Conservation (phyloP, 2,113 vertebrate genomes). For the Cyphomyrus discorhynchus region DNA sequence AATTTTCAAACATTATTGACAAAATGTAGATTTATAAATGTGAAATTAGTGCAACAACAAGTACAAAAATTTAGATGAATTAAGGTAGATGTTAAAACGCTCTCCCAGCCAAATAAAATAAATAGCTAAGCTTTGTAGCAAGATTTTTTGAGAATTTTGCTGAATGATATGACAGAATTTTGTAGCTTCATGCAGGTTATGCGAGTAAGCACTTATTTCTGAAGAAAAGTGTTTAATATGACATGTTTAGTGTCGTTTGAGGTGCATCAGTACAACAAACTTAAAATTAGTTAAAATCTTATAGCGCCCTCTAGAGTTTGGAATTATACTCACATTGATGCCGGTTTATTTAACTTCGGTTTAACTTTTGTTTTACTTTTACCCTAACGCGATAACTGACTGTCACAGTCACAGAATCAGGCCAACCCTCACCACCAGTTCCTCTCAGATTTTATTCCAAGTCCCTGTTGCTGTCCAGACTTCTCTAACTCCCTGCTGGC, state of each 20-base stretch:
- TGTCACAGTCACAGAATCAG: neutral
- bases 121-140: neutral
- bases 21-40: neutral
- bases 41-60: neutral
- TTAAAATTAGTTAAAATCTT: neutral
- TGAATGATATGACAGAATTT: neutral
- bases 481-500: slow-evolving; percentile 2
- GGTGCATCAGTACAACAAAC: neutral
- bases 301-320: neutral
- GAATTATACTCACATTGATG: neutral
- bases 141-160: neutral
- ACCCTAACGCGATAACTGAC: neutral
- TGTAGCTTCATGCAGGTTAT: neutral
- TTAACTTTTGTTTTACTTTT: neutral
- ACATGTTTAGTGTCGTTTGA: neutral
- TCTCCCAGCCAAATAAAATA: neutral
- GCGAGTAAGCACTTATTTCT: neutral
- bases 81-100: neutral
- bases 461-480: neutral
- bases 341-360: neutral
- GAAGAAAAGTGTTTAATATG: neutral
- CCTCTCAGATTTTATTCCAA: slow-evolving; percentile 4
- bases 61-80: neutral
- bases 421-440: neutral
- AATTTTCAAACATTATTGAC: neutral